These are phyloP conservation scores for Pimpla rufipes DNA, from an alignment of 2,888 invertebrate species.

Conservation along the genomic window DNA sequence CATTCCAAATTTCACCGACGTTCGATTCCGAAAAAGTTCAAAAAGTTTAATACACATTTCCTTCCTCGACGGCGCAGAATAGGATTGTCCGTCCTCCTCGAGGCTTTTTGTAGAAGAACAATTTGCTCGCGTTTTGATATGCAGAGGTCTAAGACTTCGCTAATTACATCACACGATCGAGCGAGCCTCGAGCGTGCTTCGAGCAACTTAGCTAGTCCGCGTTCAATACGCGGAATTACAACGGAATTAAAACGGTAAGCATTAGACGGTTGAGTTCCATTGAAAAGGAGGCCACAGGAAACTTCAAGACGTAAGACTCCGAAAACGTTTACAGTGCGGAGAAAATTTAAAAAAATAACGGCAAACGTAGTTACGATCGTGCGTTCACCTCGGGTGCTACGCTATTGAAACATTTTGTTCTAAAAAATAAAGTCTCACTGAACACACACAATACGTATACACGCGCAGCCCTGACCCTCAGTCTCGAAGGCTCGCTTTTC, in stretches of 20 bases:
- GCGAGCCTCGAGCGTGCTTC: not conserved
- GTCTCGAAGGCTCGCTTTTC: not conserved
- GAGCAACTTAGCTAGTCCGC: not conserved
- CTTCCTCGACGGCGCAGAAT: conserved; percentile 22
- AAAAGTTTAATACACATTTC: conserved; percentile 52
- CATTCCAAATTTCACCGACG: not conserved
- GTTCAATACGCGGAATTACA: not conserved
- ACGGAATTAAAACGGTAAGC: not conserved
- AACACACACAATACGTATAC: not conserved
- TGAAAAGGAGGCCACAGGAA: not conserved
- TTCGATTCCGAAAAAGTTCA: not conserved
- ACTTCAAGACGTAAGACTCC: not conserved
- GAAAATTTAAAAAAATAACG: not conserved
- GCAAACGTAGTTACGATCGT: not conserved
- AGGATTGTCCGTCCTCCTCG: not conserved
- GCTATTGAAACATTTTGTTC: conserved; percentile 7
- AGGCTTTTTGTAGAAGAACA: conserved; percentile 9
- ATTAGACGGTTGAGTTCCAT: not conserved
- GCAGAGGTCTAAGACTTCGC: conserved; percentile 15
- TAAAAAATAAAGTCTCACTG: conserved; percentile 1
- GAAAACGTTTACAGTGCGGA: not conserved
- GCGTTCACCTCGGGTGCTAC: not conserved
- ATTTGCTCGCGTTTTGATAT: conserved; percentile 40
- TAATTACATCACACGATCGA: not conserved
- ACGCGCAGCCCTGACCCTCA: conserved; percentile 7